Evolutionary conservation across 2,113 vertebrate genomes (phyloP).

Genomic region (Megaleporinus macrocephalus): DNA sequence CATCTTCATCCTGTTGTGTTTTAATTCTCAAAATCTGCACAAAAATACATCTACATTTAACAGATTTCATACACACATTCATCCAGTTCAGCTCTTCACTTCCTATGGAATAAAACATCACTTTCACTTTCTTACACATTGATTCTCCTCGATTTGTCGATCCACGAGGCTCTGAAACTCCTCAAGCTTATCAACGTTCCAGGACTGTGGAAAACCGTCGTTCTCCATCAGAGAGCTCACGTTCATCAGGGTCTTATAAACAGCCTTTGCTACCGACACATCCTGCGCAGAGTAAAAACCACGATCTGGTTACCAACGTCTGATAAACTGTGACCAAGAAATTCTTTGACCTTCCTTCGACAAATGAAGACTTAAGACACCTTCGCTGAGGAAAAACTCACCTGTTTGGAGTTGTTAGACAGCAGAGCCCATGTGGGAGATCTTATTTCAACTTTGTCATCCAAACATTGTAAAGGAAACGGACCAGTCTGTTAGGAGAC

Average conservation of each 20-base stretch:
- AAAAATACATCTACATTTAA: not conserved
- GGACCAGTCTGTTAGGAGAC: constrained; percentile 19
- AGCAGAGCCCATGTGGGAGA: not conserved
- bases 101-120: not conserved
- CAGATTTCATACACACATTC: not conserved
- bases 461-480: constrained; percentile 39
- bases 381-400: not conserved
- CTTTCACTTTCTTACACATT: constrained; percentile 26
- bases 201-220: constrained; percentile 27
- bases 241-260: constrained; percentile 32
- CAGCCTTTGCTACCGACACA: not conserved
- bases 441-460: not conserved
- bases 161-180: constrained; percentile 18
- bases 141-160: not conserved
- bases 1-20: not conserved
- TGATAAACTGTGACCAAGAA: not conserved
- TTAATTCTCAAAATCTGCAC: not conserved
- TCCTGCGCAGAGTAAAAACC: constrained; percentile 1
- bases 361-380: not conserved
- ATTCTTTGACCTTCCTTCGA: not conserved
- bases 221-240: constrained; percentile 30
- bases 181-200: constrained; percentile 22
- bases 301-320: not conserved
- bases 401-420: not conserved
- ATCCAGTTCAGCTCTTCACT: not conserved